phyloP scores from a whole-genome alignment of 1,140 invertebrate species.

The Anoplolepis gracilipes region DNA sequence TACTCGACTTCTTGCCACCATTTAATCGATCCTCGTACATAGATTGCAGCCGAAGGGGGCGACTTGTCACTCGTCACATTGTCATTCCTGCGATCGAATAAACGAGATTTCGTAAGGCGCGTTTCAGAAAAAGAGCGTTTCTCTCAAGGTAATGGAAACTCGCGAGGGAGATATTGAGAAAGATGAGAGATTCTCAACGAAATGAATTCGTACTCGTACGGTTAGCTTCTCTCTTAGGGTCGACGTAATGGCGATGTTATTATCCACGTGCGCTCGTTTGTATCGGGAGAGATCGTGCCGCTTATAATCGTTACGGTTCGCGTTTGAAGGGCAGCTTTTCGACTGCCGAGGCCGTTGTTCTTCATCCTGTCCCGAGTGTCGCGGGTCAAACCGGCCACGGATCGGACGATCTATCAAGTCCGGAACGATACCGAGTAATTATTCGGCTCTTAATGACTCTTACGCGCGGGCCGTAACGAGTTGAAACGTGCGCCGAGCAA shows the following conservation, averaged over 20 bases:
- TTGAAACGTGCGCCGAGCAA: slow-evolving; percentile 55
- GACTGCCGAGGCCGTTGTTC: slow-evolving; percentile 50
- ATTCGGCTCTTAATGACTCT: slow-evolving; percentile 77
- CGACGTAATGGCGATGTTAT: slow-evolving; percentile 52
- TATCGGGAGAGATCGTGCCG: slow-evolving; percentile 49
- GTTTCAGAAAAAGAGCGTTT: slow-evolving; percentile 7
- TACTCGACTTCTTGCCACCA: slow-evolving; percentile 77
- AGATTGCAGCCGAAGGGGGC: slow-evolving; percentile 67
- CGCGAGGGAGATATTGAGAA: not conserved
- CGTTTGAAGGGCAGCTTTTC: slow-evolving; percentile 49
- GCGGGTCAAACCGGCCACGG: slow-evolving; percentile 75
- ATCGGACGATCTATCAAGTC: slow-evolving; percentile 77
- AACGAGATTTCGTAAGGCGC: slow-evolving; percentile 30
- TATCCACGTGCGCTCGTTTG: slow-evolving; percentile 58
- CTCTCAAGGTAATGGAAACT: not conserved
- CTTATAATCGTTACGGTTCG: slow-evolving; percentile 59
- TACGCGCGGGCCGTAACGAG: slow-evolving; percentile 71
- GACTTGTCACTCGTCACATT: slow-evolving; percentile 64
- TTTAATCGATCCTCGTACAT: slow-evolving; percentile 78
- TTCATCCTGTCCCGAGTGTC: slow-evolving; percentile 53
- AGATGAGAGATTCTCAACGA: not conserved
- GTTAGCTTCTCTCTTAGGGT: too few species aligned
- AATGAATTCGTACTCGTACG: slow-evolving; percentile 17
- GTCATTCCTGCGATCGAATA: slow-evolving; percentile 35
- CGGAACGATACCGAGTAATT: slow-evolving; percentile 75